Evolutionary conservation across 1,140 invertebrate species (phyloP).

Genomic region (Pemphigus obesinymphae): DNA sequence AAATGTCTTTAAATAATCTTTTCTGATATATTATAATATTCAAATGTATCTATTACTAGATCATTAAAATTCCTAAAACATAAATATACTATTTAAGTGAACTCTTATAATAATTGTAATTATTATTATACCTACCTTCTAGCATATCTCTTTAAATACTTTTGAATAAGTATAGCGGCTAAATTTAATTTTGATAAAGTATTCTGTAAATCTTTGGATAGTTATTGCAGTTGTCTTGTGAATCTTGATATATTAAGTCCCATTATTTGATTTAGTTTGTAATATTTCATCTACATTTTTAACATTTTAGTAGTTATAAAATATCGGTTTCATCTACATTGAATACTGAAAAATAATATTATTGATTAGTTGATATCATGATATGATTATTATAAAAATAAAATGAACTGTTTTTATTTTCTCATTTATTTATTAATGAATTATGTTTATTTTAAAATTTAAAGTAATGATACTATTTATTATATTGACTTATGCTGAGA

Average conservation of each 20-base stretch:
- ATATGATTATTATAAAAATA: too few relatives aligned
- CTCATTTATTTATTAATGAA: too few relatives aligned
- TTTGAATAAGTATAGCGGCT: constrained; percentile 14
- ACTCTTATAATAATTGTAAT: too few relatives aligned
- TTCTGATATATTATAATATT: constrained; percentile 19
- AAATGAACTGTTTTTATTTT: too few relatives aligned
- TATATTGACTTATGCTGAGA: background rate
- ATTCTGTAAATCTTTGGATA: constrained; percentile 11
- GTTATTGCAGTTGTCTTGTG: background rate
- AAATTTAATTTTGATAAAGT: background rate
- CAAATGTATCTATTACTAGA: background rate
- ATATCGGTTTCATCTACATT: background rate
- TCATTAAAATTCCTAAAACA: constrained; percentile 1
- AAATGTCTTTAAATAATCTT: constrained; percentile 12
- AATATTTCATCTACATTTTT: background rate
- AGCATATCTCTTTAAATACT: background rate
- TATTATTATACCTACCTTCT: background rate
- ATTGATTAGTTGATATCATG: background rate
- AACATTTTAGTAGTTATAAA: background rate
- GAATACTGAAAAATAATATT: background rate
- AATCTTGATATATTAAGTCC: background rate
- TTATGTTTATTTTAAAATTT: background rate
- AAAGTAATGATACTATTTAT: background rate
- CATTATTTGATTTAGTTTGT: background rate
- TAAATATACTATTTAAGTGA: background rate